A percentile compares a stretch with the other conserved stretches of the same genome.
Evolutionary conservation across 2,888 invertebrate species (phyloP).

Genomic region (Tenthredo mesomela): DNA sequence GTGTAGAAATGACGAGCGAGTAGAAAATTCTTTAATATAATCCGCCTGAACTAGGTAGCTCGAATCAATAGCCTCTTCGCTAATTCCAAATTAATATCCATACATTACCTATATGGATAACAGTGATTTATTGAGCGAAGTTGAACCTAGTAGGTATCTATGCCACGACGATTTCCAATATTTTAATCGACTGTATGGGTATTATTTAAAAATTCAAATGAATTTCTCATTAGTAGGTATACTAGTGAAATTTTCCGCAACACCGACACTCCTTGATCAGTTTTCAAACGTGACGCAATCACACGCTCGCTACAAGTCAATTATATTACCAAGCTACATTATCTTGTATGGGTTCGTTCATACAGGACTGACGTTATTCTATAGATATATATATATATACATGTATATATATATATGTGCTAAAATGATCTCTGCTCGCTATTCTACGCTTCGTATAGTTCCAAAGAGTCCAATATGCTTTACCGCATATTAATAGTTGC

Average conservation of each 20-base stretch:
- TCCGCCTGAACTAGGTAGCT: constrained; percentile 55
- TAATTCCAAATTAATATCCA: constrained; percentile 72
- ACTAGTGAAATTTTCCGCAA: not conserved
- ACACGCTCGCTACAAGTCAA: constrained; percentile 38
- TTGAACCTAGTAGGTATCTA: not conserved
- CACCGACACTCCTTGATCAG: not conserved
- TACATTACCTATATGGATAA: constrained; percentile 59
- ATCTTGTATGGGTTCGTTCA: not conserved
- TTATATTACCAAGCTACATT: not conserved
- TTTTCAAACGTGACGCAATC: constrained; percentile 25
- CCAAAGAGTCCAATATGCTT: constrained; percentile 37
- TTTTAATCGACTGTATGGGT: not conserved
- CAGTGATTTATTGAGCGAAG: constrained; percentile 26
- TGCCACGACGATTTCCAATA: constrained; percentile 22
- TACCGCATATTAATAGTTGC: constrained; percentile 65
- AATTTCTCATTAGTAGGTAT: not conserved
- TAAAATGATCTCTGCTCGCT: constrained; percentile 26
- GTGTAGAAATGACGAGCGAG: not conserved
- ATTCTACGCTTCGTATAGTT: constrained; percentile 36
- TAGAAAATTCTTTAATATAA: constrained; percentile 41
- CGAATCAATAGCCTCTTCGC: constrained; percentile 70
- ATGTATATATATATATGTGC: not conserved
- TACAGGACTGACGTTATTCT: not conserved
- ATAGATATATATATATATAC: not conserved
- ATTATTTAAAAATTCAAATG: not conserved